Evolutionary conservation across 2,888 invertebrate species (phyloP), one percentile per base, ranked within the genome.

Genomic region (Leuctra nigra): DNA sequence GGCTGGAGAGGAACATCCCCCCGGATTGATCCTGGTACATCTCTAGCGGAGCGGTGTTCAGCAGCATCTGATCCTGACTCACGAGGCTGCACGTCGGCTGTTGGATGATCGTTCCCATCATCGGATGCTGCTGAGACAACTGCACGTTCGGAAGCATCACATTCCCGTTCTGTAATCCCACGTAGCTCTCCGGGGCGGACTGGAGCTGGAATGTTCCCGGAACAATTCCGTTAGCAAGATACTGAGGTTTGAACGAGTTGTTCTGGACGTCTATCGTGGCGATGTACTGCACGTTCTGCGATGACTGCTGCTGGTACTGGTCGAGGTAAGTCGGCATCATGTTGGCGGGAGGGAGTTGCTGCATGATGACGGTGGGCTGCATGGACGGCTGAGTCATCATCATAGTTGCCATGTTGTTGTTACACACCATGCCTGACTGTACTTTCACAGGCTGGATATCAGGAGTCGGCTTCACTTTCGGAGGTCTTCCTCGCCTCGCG

Each of bases 201-300:
- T 71, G 71, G 35, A 70, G 69, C 16, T 59, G 61, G 36, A 70
- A 71, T 4, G 71, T 68, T 1, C 71, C 69, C 6, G 71, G 70
- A 13, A 71, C 66, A 9, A 72, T n/a, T 9, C 55, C 24, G 29
- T 55, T 55, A 67, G 66, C 61, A 25, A 71, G 69, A 23, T 66
- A 70, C 53, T 71, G 71, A 1, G 72, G 70, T 23, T 72, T 70
- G 55, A 66, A 61, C 0, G 65, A 36, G 16, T 71, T 70, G 2
- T 69, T 68, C 68, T 82, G 82, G 4, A 83, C 81, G 0, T 81
- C 77, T 59, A 84, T 79, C 0, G 87, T 81, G 9, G 87, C 81
- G 46, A 89, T 83, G 65, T 88, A 89, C 66, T 89, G 89, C 70
- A 88, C 75, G 67, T 84, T 84, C 68, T 84, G 84, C 57, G 81